Evolutionary conservation across 2,797 vertebrate genomes (phyloP).

Genomic region (Anniella stebbinsi): DNA sequence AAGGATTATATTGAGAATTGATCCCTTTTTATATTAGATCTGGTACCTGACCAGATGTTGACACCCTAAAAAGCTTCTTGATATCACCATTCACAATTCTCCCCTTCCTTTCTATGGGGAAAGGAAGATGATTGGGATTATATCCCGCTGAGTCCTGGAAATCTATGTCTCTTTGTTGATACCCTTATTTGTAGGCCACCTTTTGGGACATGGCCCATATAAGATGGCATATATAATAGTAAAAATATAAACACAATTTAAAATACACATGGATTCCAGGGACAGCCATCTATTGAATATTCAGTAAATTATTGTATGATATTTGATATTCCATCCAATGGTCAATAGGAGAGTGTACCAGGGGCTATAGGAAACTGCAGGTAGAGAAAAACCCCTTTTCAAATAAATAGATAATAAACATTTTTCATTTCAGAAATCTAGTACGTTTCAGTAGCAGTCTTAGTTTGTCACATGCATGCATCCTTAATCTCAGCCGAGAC

Average conservation of each 20-base stretch:
- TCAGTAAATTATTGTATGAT: background rate
- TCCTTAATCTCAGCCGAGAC: background rate
- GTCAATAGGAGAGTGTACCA: background rate
- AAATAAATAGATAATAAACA: background rate
- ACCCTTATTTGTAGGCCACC: background rate
- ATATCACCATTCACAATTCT: background rate
- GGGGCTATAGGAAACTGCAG: background rate
- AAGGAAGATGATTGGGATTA: background rate
- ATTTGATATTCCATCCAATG: background rate
- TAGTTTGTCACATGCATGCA: conserved; percentile 27
- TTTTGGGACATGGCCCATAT: background rate
- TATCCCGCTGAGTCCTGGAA: background rate
- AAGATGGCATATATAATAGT: background rate
- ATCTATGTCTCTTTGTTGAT: background rate
- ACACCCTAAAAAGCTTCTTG: background rate
- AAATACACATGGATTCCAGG: background rate
- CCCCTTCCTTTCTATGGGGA: background rate
- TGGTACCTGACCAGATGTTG: background rate
- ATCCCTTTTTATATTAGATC: conserved; percentile 54
- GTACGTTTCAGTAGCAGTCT: conserved; percentile 26
- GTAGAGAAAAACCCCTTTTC: background rate
- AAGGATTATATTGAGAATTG: conserved; percentile 32
- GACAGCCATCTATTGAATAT: background rate
- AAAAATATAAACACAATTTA: background rate
- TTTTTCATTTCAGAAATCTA: conserved; percentile 50